Conservation (phyloP, 2,888 invertebrate genomes). For the Drosophila koepferae region DNA sequence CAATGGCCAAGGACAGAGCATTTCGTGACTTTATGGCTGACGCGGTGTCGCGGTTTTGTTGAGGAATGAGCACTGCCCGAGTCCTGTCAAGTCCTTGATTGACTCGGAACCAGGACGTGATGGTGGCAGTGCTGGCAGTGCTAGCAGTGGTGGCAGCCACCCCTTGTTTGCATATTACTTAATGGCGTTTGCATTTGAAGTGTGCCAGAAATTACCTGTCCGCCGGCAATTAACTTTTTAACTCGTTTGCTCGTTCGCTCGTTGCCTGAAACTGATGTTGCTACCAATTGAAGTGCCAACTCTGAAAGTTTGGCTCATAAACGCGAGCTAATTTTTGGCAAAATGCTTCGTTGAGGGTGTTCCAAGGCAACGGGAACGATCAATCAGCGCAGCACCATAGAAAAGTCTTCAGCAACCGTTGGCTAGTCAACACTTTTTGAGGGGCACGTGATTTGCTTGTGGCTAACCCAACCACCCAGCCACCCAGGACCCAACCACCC, state of each 20-base stretch:
- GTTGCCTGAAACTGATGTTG: constrained; percentile 40
- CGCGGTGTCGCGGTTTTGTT: constrained; percentile 66
- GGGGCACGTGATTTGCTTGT: constrained; percentile 30
- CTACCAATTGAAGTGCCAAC: background rate
- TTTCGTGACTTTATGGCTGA: constrained; percentile 81
- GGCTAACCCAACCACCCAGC: constrained; percentile 1
- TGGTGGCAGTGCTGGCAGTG: background rate
- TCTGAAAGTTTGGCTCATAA: constrained; percentile 67
- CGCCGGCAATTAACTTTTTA: constrained; percentile 80
- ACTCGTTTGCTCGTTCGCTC: constrained; percentile 53
- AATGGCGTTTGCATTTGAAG: constrained; percentile 77
- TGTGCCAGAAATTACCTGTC: constrained; percentile 81
- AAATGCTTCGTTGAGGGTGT: constrained; percentile 26
- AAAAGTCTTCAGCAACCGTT: constrained; percentile 25
- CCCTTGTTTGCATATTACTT: constrained; percentile 81
- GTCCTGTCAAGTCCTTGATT: constrained; percentile 72
- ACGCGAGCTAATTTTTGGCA: constrained; percentile 49
- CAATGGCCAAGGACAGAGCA: constrained; percentile 62
- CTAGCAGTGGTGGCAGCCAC: constrained; percentile 46
- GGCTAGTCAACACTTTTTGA: constrained; percentile 67
- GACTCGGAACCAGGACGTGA: constrained; percentile 47
- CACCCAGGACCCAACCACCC: background rate
- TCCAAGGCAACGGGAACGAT: constrained; percentile 51
- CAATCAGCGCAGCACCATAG: constrained; percentile 53
- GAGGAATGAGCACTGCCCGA: constrained; percentile 13